Evolutionary conservation across 2,888 invertebrate genomes (phyloP), one percentile per base, ranked within the genome.

Genomic region (Cheilosia vernalis): DNA sequence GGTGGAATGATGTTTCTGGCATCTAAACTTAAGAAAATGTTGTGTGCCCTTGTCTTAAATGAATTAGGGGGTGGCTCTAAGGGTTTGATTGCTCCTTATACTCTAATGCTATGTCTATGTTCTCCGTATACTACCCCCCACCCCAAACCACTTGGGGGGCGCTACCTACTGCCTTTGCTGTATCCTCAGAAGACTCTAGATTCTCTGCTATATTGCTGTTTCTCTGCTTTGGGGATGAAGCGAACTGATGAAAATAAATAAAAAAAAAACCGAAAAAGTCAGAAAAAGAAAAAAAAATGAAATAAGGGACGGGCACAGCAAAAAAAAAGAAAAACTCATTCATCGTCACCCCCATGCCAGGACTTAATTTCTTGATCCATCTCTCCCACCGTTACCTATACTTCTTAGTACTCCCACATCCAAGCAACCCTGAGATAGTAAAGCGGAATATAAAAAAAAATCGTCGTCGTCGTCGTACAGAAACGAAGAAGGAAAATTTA

Each of bases 11-110:
- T 85, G 85, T 85, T 85, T 85, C 72, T 85, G 85, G 85, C 85
- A 85, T 85, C 85, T 85, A 85, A 85, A 85, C 85, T 85, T 85
- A 85, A 85, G 85, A 85, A 85, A 85, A 85, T 85, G 85, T 81
- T 85, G 85, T 85, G 85, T 85, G 77, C 85, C 85, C 85, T 81
- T 85, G 85, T 85, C 85, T 85, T 85, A 85, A 85, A 85, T 85
- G 81, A 85, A 85, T 85, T 85, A 85, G 85, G 76, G 85, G 85
- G 81, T 85, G 76, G 85, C 85, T 85, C 85, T 72, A 77, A 85
- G 85, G 85, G 85, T 85, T 85, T 85, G 85, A 85, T 85, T 85
- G 81, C 85, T 81, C 72, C 76, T 66, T 85, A 56, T 77, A 37
- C 81, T 63, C 72, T 85, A 77, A 72, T 81, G 81, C 76, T 77